Conservation (phyloP, 2,888 invertebrate species). For the Iselma pallidipennis region DNA sequence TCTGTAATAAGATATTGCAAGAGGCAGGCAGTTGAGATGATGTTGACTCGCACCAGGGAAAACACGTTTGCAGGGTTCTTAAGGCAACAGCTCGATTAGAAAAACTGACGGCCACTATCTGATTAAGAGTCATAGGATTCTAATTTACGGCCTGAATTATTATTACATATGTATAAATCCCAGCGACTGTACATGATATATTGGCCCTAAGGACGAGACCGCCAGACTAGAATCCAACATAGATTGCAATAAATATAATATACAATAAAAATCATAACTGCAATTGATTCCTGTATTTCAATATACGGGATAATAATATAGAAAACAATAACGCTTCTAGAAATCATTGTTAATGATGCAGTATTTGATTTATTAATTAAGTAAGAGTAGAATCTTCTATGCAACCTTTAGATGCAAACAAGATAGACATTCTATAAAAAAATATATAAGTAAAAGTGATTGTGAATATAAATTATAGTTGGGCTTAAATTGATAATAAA, state of each 20-base stretch:
- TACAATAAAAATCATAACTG: background rate
- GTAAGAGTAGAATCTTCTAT: no score
- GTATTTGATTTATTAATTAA: no score
- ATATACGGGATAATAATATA: no score
- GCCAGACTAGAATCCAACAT: background rate
- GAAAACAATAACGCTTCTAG: no score
- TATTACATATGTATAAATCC: slow-evolving; percentile 39
- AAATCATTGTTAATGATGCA: no score
- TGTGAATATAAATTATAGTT: no score
- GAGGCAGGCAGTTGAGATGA: slow-evolving; percentile 32
- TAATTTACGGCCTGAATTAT: slow-evolving; percentile 40
- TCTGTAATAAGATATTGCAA: slow-evolving; percentile 49
- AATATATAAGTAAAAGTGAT: no score
- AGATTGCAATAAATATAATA: background rate
- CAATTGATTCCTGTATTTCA: no score
- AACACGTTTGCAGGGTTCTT: slow-evolving; percentile 45
- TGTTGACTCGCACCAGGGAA: slow-evolving; percentile 39
- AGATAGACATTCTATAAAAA: no score
- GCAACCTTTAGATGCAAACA: no score
- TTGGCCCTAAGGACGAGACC: slow-evolving; percentile 2
- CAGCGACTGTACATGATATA: slow-evolving; percentile 29
- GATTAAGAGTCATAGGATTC: slow-evolving; percentile 31
- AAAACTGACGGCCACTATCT: slow-evolving; percentile 36
- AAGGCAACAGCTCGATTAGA: slow-evolving; percentile 39
- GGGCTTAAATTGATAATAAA: no score